A percentile compares a stretch with the other conserved stretches of the same genome.
Evolutionary conservation across 2,888 invertebrate genomes (phyloP).

Genomic region (Agriopis leucophaearia): DNA sequence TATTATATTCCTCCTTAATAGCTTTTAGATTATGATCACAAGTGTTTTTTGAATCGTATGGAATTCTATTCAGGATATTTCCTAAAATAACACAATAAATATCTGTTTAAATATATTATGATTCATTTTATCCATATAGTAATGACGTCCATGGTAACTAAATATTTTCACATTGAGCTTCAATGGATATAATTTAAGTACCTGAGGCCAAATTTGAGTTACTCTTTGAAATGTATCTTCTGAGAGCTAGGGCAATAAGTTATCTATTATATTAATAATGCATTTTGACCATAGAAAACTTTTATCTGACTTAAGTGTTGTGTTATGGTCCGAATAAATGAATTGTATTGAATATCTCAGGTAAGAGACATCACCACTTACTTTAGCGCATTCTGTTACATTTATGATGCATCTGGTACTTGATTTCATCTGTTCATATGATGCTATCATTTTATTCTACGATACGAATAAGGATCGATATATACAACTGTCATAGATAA

Average conservation of each 20-base stretch:
- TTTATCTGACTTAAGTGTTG: too few species aligned
- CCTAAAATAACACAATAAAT: background rate
- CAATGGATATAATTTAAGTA: background rate
- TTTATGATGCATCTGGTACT: background rate
- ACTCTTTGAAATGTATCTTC: too few species aligned
- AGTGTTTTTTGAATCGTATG: slow-evolving; percentile 7
- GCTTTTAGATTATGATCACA: slow-evolving; percentile 3
- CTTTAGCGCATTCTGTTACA: too few species aligned
- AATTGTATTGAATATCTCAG: too few species aligned
- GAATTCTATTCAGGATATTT: slow-evolving; percentile 3
- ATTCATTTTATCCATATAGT: slow-evolving; percentile 1
- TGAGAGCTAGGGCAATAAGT: too few species aligned
- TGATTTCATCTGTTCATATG: background rate
- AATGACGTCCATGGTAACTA: slow-evolving; percentile 4
- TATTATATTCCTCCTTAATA: background rate
- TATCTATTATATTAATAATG: too few species aligned
- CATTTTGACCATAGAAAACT: too few species aligned
- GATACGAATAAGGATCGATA: slow-evolving; percentile 1
- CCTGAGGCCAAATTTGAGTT: too few species aligned
- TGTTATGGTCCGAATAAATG: too few species aligned
- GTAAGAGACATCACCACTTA: too few species aligned
- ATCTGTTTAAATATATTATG: slow-evolving; percentile 7
- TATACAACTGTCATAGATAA: slow-evolving; percentile 17
- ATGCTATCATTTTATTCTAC: background rate
- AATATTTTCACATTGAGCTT: background rate